These are phyloP conservation scores for Corella eumyota DNA, from an alignment of 23 tunicate species.

Conservation along the genomic window DNA sequence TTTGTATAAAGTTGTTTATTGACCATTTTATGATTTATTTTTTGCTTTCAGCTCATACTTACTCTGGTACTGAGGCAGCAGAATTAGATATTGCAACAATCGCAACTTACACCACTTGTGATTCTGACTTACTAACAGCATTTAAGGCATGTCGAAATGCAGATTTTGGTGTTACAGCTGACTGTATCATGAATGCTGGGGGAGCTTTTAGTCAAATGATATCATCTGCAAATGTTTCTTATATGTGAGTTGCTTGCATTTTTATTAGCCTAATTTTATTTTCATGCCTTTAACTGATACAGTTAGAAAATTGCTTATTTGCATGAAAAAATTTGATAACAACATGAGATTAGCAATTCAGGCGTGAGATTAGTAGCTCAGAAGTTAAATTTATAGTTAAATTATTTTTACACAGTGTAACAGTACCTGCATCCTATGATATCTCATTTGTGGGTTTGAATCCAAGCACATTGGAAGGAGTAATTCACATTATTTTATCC, in stretches of 20 bases:
- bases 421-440: constrained; percentile 59
- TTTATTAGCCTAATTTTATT: not conserved
- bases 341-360: too few species aligned
- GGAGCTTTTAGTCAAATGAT: constrained; percentile 20
- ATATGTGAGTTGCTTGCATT: not conserved
- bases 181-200: constrained; percentile 8
- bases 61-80: constrained; percentile 31
- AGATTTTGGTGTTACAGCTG: constrained; percentile 7
- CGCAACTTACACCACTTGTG: constrained; percentile 32
- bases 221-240: not conserved
- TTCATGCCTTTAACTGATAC: not conserved
- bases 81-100: constrained; percentile 14
- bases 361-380: too few species aligned
- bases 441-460: constrained; percentile 32
- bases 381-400: too few species aligned
- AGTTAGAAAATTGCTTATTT: too few species aligned
- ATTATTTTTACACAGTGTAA: constrained; percentile 14
- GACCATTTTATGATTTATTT: too few species aligned
- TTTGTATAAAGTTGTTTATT: too few species aligned
- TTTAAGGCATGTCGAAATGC: not conserved
- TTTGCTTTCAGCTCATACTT: too few species aligned
- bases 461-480: constrained; percentile 15
- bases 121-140: constrained; percentile 1
- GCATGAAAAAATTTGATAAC: too few species aligned
- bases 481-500: constrained; percentile 31